These are phyloP conservation scores for Merodon equestris DNA, from an alignment of 2,888 invertebrate species.

Conservation along the genomic window DNA sequence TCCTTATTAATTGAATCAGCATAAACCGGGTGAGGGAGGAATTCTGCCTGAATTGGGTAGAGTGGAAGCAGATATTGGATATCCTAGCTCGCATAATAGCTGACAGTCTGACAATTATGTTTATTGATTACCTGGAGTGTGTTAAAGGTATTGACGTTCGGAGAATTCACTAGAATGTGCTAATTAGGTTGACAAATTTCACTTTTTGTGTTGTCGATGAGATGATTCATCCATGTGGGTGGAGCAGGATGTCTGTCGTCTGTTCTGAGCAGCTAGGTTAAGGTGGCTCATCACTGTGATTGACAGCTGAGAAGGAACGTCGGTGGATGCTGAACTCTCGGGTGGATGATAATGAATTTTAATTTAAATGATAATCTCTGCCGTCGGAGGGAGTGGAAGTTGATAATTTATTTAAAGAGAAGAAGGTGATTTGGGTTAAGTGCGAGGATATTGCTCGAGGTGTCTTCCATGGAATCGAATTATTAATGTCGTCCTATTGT, in stretches of 20 bases:
- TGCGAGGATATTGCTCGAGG: no score
- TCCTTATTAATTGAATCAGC: no score
- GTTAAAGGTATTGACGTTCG: constrained; percentile 16
- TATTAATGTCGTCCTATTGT: no score
- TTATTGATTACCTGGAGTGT: constrained; percentile 30
- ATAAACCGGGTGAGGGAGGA: no score
- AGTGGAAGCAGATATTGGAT: no score
- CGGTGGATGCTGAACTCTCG: neutral
- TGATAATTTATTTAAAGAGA: constrained; percentile 38
- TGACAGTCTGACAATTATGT: constrained; percentile 35
- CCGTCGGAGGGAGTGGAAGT: constrained; percentile 8
- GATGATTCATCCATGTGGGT: neutral
- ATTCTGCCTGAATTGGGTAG: no score
- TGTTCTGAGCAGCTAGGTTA: neutral
- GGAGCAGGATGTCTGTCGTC: no score
- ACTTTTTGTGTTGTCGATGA: constrained; percentile 7
- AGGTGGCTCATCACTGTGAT: constrained; percentile 39
- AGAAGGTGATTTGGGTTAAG: neutral
- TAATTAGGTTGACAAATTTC: constrained; percentile 42
- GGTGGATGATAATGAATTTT: constrained; percentile 37
- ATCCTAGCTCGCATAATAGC: neutral
- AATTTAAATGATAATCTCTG: constrained; percentile 37
- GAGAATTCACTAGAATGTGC: constrained; percentile 20
- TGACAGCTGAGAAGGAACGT: constrained; percentile 28
- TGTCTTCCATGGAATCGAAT: no score